Evolutionary conservation across 1,140 invertebrate genomes (phyloP), one percentile per base, ranked within the genome.

Genomic region (Triops cancriformis): DNA sequence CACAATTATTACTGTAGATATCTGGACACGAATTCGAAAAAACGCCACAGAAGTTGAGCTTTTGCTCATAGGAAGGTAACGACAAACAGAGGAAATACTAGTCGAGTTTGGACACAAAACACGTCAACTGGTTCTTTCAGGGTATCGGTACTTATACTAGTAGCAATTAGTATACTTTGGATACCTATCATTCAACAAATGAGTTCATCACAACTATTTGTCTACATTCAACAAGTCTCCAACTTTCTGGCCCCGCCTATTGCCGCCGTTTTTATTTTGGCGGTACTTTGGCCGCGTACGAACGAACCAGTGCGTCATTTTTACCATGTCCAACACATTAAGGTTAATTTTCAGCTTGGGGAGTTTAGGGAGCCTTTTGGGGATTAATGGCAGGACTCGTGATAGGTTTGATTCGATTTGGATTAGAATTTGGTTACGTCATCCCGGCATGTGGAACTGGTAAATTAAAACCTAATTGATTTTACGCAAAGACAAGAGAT

Each of bases 1-100:
- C 45, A 88, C 87, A 3, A 87, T 88, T 74, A 87, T 88, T 80
- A 88, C 87, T 10, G 87, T 88, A 73, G 88, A 88, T 79, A 87
- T 88, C 77, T 88, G 86, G 85, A 83, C 83, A 43, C 79, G 85
- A 37, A 83, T 89, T 26, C 80, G 87, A 14, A 85, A 83, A 72
- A 82, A 85, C 45, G 84, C 87, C 5, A 82, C 83, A 7, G 86
- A 87, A 51, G 81, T 84, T 27, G 86, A 88, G 80, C 82, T 87
- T 3, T 84, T 88, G 80, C 84, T 87, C 76, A 86, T 87, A 51
- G 87, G 86, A 75, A 83, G 86, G 85, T 86, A 81, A 79, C 31
- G 31, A 37, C 7, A 37, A 37, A 7, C 31, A 7, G 7, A 37
- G 7, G 31, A 37, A 37, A 37, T 37, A n/a, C n/a, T n/a, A n/a